These are phyloP conservation scores for Haemorhous mexicanus DNA, from an alignment of 2,113 vertebrate genomes.

Conservation along the genomic window DNA sequence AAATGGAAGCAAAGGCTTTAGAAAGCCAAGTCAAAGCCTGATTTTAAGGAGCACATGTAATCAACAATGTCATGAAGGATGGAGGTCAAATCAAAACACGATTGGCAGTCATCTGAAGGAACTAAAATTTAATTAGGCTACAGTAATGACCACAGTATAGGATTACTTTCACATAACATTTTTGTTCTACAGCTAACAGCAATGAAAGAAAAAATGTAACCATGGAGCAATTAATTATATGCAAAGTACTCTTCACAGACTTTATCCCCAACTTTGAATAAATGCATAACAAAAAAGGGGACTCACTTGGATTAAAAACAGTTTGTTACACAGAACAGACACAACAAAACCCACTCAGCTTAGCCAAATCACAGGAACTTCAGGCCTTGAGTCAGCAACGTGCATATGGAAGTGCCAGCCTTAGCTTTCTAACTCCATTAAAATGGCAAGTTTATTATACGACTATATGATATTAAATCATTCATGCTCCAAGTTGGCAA, in stretches of 20 bases:
- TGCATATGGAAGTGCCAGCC: neutral
- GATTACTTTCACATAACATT: neutral
- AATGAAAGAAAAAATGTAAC: neutral
- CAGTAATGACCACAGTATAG: neutral
- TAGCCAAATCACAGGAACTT: neutral
- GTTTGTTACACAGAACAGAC: neutral
- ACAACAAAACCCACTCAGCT: neutral
- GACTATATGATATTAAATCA: neutral
- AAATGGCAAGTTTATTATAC: neutral
- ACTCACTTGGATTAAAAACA: neutral
- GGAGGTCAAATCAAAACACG: neutral
- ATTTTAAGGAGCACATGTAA: conserved; percentile 13
- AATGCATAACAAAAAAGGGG: neutral
- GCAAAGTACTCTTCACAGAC: neutral
- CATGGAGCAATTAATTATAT: neutral
- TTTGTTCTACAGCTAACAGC: neutral
- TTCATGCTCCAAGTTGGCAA: neutral
- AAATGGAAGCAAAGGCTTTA: conserved; percentile 8
- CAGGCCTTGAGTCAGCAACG: conserved; percentile 1
- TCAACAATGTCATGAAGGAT: neutral
- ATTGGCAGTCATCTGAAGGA: neutral
- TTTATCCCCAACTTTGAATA: neutral
- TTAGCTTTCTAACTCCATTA: neutral
- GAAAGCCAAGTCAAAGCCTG: neutral
- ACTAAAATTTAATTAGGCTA: conserved; percentile 6